Conservation (phyloP, 2,888 invertebrate species). For the Horisme vitalbata region DNA sequence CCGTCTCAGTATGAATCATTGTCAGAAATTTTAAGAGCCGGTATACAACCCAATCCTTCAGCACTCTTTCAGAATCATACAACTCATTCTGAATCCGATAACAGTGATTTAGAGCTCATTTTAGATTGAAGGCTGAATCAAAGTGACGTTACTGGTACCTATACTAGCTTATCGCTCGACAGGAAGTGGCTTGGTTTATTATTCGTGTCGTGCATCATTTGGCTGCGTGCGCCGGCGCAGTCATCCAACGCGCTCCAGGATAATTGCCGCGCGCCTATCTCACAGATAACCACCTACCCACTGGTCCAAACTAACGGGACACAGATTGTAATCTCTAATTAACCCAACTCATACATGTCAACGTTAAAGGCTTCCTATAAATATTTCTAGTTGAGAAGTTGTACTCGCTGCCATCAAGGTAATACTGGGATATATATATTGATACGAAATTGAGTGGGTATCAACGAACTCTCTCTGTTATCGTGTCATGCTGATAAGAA, state of each 20-base stretch:
- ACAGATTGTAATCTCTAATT: conserved; percentile 67
- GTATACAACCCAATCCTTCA: too few relatives aligned
- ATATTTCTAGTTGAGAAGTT: conserved; percentile 35
- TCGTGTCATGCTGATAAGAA: conserved; percentile 43
- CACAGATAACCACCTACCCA: conserved; percentile 26
- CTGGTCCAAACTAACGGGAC: conserved; percentile 65
- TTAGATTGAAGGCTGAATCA: neutral
- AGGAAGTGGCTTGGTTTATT: conserved; percentile 81
- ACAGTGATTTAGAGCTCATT: too few relatives aligned
- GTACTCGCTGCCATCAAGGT: conserved; percentile 46
- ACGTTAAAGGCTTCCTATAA: conserved; percentile 39
- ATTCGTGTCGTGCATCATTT: conserved; percentile 79
- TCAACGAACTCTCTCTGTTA: conserved; percentile 37
- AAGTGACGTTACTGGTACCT: conserved; percentile 8
- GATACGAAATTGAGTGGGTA: conserved; percentile 40
- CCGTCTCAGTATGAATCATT: too few relatives aligned
- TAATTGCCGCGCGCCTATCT: conserved; percentile 54
- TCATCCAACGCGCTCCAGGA: conserved; percentile 58
- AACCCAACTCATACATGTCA: conserved; percentile 57
- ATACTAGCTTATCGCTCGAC: conserved; percentile 74
- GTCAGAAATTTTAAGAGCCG: too few relatives aligned
- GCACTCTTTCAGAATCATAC: too few relatives aligned
- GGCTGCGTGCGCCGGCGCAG: conserved; percentile 64
- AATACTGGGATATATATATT: conserved; percentile 17
- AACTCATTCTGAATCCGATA: too few relatives aligned